A percentile compares a stretch with the other conserved stretches of the same genome.
These are phyloP conservation scores for Gymnobelideus leadbeateri DNA, from an alignment of 2,113 vertebrate species.

Conservation along the genomic window DNA sequence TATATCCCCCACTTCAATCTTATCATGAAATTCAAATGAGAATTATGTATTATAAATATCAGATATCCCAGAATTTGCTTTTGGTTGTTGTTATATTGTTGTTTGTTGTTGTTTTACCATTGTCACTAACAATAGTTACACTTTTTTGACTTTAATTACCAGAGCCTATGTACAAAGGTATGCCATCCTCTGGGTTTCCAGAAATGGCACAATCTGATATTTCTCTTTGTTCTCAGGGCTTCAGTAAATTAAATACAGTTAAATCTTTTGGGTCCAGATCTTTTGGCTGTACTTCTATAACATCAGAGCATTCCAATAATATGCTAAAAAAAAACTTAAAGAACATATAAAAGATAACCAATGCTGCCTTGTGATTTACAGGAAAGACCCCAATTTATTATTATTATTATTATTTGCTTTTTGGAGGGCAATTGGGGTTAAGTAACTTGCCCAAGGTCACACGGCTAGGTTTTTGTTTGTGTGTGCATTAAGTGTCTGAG, in stretches of 20 bases:
- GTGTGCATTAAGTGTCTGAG: no score
- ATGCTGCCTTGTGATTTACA: neutral
- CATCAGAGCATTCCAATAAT: neutral
- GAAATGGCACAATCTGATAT: neutral
- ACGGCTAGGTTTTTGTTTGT: no score
- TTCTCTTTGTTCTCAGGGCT: slow-evolving; percentile 22
- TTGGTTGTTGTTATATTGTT: neutral
- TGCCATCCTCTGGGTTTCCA: neutral
- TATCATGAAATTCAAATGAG: neutral
- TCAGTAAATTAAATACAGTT: slow-evolving; percentile 38
- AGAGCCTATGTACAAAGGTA: neutral
- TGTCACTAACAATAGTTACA: neutral
- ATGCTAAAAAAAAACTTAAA: neutral
- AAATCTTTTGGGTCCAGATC: slow-evolving; percentile 9
- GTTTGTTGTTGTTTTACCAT: slow-evolving; percentile 5
- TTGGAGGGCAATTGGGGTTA: no score
- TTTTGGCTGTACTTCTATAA: neutral
- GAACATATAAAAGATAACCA: neutral
- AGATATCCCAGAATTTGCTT: neutral
- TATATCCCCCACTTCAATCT: neutral
- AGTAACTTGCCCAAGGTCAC: no score
- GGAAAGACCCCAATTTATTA: no score
- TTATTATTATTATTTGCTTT: no score
- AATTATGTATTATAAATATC: neutral
- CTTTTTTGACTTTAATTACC: neutral